Conservation (phyloP, 2,888 invertebrate genomes). For the Ornithoptera alexandrae region DNA sequence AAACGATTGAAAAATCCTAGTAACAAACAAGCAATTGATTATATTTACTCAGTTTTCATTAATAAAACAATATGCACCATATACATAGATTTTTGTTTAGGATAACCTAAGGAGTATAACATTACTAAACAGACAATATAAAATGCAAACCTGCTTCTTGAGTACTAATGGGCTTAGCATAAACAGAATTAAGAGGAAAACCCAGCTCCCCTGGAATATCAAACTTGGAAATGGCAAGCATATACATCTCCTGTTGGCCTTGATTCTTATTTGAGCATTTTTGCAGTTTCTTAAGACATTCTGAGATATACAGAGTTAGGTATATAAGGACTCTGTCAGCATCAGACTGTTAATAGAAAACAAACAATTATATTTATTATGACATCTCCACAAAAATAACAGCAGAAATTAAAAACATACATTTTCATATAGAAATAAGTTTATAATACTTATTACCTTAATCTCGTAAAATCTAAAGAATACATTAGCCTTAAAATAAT, state of each 20-base stretch:
- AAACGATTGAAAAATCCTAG: constrained; percentile 22
- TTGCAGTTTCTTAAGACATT: constrained; percentile 96
- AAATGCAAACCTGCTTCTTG: constrained; percentile 86
- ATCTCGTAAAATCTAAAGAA: constrained; percentile 99
- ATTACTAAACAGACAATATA: background rate
- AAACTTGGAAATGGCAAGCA: constrained; percentile 95
- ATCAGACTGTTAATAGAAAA: constrained; percentile 86
- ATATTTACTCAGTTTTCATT: too few species aligned
- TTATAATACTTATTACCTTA: constrained; percentile 83
- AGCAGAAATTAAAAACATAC: background rate
- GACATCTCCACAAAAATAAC: too few species aligned
- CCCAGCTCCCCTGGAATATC: constrained; percentile 97
- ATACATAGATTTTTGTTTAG: background rate
- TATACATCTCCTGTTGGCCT: constrained; percentile 97
- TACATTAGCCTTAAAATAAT: constrained; percentile 99
- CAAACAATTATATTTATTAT: background rate
- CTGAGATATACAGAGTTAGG: constrained; percentile 97
- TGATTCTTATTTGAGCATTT: constrained; percentile 93
- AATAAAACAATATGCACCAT: too few species aligned
- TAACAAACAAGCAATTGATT: too few species aligned
- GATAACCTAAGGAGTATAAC: background rate
- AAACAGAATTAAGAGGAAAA: constrained; percentile 97
- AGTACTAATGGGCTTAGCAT: constrained; percentile 89
- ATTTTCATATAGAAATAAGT: background rate
- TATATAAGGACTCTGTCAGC: constrained; percentile 98